Percentiles rank a stretch among this genome's conserved stretches.
phyloP scores from a whole-genome alignment of 2,797 vertebrate species.

The Muscicapa comitata region DNA sequence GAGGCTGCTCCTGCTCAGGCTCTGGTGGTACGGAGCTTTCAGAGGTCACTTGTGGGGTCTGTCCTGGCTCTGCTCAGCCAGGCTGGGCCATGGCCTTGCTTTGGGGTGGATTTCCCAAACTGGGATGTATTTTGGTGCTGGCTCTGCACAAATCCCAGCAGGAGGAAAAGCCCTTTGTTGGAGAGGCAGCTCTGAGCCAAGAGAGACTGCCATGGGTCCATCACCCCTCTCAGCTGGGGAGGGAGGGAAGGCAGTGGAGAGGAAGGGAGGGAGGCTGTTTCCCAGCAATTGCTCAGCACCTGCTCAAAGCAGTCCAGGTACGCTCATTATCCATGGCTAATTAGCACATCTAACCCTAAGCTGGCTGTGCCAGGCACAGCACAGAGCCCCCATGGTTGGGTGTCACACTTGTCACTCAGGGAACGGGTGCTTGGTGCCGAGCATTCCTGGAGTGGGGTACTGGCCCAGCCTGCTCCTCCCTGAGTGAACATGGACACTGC shows the following conservation, averaged over 20 bases:
- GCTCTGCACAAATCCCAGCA: not conserved
- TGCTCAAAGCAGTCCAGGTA: not conserved
- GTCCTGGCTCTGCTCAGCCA: fast-evolving
- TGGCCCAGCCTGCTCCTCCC: not conserved
- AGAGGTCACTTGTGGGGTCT: fast-evolving
- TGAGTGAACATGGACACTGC: not conserved
- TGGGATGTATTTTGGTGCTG: not conserved
- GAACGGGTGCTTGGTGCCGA: fast-evolving
- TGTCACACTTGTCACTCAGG: not conserved
- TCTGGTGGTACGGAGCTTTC: fast-evolving
- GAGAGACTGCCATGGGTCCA: fast-evolving
- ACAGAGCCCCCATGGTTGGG: not conserved
- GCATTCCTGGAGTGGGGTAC: not conserved
- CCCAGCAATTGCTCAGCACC: not conserved
- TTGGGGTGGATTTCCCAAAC: not conserved
- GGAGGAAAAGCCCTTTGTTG: not conserved
- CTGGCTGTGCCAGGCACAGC: not conserved
- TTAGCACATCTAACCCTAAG: not conserved
- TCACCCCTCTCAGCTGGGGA: not conserved
- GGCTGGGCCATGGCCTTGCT: not conserved
- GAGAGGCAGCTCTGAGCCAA: not conserved
- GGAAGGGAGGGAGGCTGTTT: not conserved
- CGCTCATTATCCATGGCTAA: not conserved
- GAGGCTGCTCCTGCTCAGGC: not conserved
- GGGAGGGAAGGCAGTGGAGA: not conserved